These are phyloP conservation scores for Lophotriccus pileatus DNA, from an alignment of 2,797 vertebrate genomes.

Conservation along the genomic window DNA sequence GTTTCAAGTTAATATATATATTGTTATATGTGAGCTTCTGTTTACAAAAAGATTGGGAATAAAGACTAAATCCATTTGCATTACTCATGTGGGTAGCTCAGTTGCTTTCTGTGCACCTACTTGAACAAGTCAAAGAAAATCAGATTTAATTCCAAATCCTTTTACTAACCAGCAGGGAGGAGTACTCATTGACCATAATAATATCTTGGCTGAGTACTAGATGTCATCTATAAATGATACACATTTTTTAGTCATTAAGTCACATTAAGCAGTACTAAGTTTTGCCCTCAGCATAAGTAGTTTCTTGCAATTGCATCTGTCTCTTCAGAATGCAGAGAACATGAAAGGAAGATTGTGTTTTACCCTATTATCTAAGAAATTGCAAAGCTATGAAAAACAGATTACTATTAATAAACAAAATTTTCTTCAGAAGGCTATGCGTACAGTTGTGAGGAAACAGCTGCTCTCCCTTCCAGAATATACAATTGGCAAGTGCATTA, in stretches of 20 bases:
- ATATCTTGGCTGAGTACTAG: conserved; percentile 2
- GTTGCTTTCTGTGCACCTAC: background rate
- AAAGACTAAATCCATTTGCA: background rate
- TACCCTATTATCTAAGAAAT: conserved; percentile 57
- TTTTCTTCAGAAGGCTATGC: conserved; percentile 35
- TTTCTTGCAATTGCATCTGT: conserved; percentile 38
- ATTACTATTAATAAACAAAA: conserved; percentile 65
- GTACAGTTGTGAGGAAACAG: conserved; percentile 33
- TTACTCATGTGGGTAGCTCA: background rate
- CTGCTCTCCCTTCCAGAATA: conserved; percentile 23
- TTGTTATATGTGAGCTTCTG: background rate
- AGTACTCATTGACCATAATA: conserved; percentile 43
- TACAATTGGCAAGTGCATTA: conserved; percentile 13
- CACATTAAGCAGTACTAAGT: conserved; percentile 17
- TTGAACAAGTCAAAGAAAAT: conserved; percentile 23
- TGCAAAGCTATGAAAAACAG: conserved; percentile 44
- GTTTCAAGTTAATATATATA: background rate
- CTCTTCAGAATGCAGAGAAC: conserved; percentile 29
- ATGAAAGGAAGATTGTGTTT: conserved; percentile 52
- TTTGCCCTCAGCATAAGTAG: conserved; percentile 42
- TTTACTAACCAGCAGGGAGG: conserved; percentile 21
- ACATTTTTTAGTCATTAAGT: conserved; percentile 44
- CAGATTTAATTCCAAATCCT: conserved; percentile 24
- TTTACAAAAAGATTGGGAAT: background rate
- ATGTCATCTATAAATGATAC: conserved; percentile 29